These are phyloP conservation scores for Tolypeutes matacus DNA, from an alignment of 2,797 vertebrate genomes.

Conservation along the genomic window DNA sequence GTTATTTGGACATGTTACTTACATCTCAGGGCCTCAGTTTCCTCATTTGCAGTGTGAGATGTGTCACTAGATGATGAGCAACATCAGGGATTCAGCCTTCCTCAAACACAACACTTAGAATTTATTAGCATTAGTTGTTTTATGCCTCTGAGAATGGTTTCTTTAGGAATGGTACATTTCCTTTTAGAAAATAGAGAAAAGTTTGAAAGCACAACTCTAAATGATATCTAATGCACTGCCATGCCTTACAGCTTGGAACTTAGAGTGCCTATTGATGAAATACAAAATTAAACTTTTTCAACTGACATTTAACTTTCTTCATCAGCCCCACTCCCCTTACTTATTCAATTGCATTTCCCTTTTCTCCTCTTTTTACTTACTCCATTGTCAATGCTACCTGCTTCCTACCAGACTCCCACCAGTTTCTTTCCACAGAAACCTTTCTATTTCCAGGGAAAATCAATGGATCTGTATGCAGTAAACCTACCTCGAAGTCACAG, in stretches of 20 bases:
- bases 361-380: neutral
- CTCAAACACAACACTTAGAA: too few species aligned
- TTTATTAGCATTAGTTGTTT: too few species aligned
- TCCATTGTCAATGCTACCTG: neutral
- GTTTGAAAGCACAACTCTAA: neutral
- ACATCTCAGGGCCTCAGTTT: too few species aligned
- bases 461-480: neutral
- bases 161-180: neutral
- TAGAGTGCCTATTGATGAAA: neutral
- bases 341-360: neutral
- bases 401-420: neutral
- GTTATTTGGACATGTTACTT: too few species aligned
- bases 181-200: neutral
- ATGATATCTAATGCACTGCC: neutral
- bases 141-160: neutral
- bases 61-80: too few species aligned
- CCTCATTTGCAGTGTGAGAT: too few species aligned
- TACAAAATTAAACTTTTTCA: too few species aligned
- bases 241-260: neutral
- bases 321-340: neutral
- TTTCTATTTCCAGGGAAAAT: neutral
- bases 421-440: fast-evolving
- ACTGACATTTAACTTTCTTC: neutral
- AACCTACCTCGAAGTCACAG: neutral
- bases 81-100: too few species aligned